A percentile compares a stretch with the other conserved stretches of the same genome.
These are phyloP conservation scores for Phocoena sinus DNA, from an alignment of 2,113 vertebrate species.

Conservation along the genomic window DNA sequence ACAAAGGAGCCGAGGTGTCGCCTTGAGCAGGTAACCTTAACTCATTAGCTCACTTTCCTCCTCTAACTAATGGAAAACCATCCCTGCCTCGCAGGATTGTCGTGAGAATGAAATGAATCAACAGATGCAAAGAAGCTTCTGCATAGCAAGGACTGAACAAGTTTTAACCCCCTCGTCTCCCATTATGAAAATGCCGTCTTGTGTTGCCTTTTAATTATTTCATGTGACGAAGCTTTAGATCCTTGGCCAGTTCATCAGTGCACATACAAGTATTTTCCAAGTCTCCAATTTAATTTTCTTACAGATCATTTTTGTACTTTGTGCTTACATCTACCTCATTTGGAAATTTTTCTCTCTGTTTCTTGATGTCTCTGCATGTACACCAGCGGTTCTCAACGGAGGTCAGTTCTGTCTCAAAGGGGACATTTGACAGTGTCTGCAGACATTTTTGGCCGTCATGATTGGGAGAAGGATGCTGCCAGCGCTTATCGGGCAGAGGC, in stretches of 20 bases:
- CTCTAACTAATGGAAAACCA: not conserved
- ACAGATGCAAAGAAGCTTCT: not conserved
- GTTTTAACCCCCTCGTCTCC: not conserved
- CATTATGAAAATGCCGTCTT: not conserved
- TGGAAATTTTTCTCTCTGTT: not conserved
- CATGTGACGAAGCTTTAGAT: not conserved
- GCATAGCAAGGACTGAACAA: not conserved
- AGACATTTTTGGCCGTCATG: not conserved
- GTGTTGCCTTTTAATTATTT: not conserved
- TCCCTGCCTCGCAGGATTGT: not conserved
- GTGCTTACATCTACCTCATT: not conserved
- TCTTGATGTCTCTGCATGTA: not conserved
- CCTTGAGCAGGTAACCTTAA: not conserved
- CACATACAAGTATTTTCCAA: not conserved
- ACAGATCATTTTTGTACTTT: not conserved
- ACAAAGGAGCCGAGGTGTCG: fast-evolving
- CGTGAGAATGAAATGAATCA: not conserved
- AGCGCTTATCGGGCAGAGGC: not conserved
- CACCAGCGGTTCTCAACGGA: not conserved
- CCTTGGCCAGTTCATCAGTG: not conserved
- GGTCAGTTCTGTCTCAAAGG: not conserved
- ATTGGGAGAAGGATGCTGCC: not conserved
- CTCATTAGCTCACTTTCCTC: not conserved
- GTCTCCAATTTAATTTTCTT: not conserved
- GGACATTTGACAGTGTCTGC: not conserved